phyloP scores from a whole-genome alignment of 2,797 vertebrate species.

The Pitangus sulphuratus region DNA sequence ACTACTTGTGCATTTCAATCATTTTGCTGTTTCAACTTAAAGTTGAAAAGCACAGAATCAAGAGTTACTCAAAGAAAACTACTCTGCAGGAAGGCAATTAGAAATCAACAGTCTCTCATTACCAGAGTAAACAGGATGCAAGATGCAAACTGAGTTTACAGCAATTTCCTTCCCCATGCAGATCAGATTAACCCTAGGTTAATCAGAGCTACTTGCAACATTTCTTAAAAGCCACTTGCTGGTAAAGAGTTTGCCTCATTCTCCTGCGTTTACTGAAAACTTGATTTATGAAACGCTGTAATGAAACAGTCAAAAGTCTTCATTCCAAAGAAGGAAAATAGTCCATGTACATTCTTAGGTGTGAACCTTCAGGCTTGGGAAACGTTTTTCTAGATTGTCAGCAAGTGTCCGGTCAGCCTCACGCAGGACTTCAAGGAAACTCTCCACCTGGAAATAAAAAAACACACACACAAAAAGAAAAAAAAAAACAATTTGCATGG shows the following conservation, averaged over 20 bases:
- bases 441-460: slow-evolving; percentile 82
- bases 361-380: slow-evolving; percentile 71
- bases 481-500: background rate
- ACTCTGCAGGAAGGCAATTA: background rate
- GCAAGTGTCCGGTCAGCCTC: slow-evolving; percentile 85
- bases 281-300: slow-evolving; percentile 11
- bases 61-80: background rate
- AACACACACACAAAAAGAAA: background rate
- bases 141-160: background rate
- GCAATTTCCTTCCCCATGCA: background rate
- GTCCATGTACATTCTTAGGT: slow-evolving; percentile 8
- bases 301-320: slow-evolving; percentile 36
- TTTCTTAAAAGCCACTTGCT: background rate
- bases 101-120: background rate
- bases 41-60: background rate
- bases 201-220: background rate
- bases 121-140: slow-evolving; percentile 1
- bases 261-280: background rate
- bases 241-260: background rate
- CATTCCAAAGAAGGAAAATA: slow-evolving; percentile 18
- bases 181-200: background rate
- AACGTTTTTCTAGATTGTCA: slow-evolving; percentile 78
- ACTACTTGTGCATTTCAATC: background rate
- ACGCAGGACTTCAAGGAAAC: slow-evolving; percentile 82
- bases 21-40: background rate